Base-by-base conservation (phyloP, 2,797 vertebrate species). In the Dendrocincla tyrannina region DNA sequence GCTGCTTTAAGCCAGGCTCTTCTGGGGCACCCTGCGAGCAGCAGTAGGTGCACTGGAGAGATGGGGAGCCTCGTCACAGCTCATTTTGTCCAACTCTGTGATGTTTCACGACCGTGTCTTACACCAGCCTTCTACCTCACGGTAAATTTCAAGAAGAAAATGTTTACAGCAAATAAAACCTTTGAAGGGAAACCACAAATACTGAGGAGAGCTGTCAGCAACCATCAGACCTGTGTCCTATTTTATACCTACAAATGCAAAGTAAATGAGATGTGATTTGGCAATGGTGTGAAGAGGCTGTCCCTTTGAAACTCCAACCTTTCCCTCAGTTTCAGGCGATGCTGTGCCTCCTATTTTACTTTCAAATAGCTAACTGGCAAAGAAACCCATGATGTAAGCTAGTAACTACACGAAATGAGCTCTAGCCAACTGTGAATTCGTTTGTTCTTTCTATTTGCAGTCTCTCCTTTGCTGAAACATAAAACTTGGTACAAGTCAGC, bases 361-460 rank as follows among this genome's bases (percentile, higher is more conserved):
- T 85, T 88, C 41, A 63, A 88, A 81, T 18, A 85, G n/a, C 50
- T 86, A 83, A 76, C 41, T 86, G 83, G 75, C 73, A 92, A 47
- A 86, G 32, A 93, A 94, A 75, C 33, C 44, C n/a, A n/a, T 77
- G 69, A 79, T 25, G n/a, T 64, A 62, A 90, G 28, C 63, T 58
- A 70, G 67, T 70, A 70, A 85, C 56, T 70, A 64, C 59, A 91
- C 4, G 83, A 88, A 95, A 91, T 91, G 87, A 91, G 22, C 47
- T 69, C 63, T 56, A 79, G 53, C 41, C 75, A 90, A 39, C 55
- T 79, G 35, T 78, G 50, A 94, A 93, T 85, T 87, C 25, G 73
- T 87, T 93, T 93, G 44, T 58, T 82, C 80, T 64, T 91, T 86
- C 52, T 89, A 64, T 88, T 88, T 91, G 62, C 60, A 77, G 73